Base-by-base conservation (phyloP, 2,888 invertebrate genomes). In the Sarcophaga carnaria region DNA sequence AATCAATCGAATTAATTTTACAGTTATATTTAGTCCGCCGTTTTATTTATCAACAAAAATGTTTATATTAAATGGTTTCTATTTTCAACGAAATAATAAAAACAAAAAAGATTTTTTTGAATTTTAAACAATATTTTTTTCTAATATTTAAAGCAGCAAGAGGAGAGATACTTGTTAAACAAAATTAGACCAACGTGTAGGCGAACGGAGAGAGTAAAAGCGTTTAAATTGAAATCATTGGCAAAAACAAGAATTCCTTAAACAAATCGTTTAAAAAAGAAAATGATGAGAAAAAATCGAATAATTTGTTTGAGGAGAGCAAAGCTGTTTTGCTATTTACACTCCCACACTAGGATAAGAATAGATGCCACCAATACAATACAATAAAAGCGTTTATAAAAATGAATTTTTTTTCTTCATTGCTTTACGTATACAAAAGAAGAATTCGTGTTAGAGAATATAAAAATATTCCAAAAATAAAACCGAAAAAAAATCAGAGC, bases 401-500 rank as follows among this genome's bases (percentile, higher is more conserved):
- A 54, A 54, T 54, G 3, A 54, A 54, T 14, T 54, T 0, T 1
- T 14, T 12, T 49, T 49, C 14, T 14, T 49, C 11, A 2, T 49
- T 49, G 4, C 17, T 54, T 14, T 54, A 14, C 54, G 17, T 17
- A 17, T 17, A 54, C 12, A 54, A 54, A 14, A 54, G 17, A 14
- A 14, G 4, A 54, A 54, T 54, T 14, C 4, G 2, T 12, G 2
- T 4, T 54, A 54, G 14, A 54, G 62, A 75, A 69, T 4, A 67
- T 69, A 62, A 5, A 77, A 86, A 80, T 74, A 80, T 86, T 86
- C 83, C 86, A 86, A 78, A 86, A 86, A 86, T 83, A 86, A 80
- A 80, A 62, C 67, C 12, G 45, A 62, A 62, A 62, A 77, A 59
- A 83, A 49, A 72, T 59, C 54, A 54, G 10, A 59, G 64, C 54